These are phyloP conservation scores for Drosophila percnosoma DNA, from an alignment of 2,888 invertebrate species.

Conservation along the genomic window DNA sequence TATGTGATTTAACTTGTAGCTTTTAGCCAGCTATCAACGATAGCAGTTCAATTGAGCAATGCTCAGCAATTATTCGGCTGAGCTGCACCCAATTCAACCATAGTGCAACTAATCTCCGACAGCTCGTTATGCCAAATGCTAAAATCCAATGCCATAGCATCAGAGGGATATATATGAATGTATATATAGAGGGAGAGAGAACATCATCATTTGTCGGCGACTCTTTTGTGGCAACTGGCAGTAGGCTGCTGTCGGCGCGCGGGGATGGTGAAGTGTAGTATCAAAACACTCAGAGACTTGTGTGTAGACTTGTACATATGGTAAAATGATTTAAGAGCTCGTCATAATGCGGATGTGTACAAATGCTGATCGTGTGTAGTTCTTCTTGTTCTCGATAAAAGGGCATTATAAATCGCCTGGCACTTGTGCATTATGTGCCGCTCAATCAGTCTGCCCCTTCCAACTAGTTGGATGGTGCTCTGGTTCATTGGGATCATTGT, in stretches of 20 bases:
- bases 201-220: conserved; percentile 74
- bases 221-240: conserved; percentile 40
- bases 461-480: conserved; percentile 12
- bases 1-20: background rate
- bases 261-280: conserved; percentile 1
- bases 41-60: background rate
- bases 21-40: background rate
- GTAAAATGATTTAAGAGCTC: conserved; percentile 69
- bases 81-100: conserved; percentile 38
- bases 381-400: conserved; percentile 1
- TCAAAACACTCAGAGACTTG: conserved; percentile 50
- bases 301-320: conserved; percentile 53
- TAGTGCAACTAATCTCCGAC: conserved; percentile 55
- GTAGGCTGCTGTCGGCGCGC: background rate
- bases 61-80: conserved; percentile 14
- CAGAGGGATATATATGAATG: background rate
- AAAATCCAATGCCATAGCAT: conserved; percentile 45
- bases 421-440: conserved; percentile 73
- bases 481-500: conserved; percentile 54
- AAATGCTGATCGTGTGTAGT: conserved; percentile 41
- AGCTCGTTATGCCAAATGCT: conserved; percentile 66
- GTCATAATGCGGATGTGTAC: conserved; percentile 69
- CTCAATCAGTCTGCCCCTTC: conserved; percentile 50
- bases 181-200: background rate
- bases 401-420: conserved; percentile 68